Base-by-base conservation (phyloP, 2,888 invertebrate species). In the Acanthopleura granulata region DNA sequence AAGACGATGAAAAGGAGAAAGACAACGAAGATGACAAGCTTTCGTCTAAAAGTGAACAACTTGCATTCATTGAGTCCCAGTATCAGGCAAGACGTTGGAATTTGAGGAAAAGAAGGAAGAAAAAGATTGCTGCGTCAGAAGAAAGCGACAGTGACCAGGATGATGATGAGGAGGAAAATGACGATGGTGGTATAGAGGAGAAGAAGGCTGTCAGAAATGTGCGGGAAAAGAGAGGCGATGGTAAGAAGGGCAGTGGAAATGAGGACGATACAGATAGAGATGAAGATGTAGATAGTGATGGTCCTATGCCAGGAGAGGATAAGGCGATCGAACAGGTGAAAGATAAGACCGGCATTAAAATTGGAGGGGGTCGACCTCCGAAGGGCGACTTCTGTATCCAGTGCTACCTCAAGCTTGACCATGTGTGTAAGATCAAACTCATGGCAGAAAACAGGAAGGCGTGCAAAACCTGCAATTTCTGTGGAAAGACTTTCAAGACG, bases 401-500 rank as follows among this genome's bases (percentile, higher is more conserved):
- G 66, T 66, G 66, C 29, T 66, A 66, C 66, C 29, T 27, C 16
- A 66, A 66, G 25, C 66, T 66, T 3, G 66, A 66, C 66, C 66
- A 66, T 25, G 16, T 16, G 25, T 66, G 66, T 27, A 15, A 16
- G 15, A 66, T 27, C 18, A 22, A 27, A 14, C 27, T 16, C 6
- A 22, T 16, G 29, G 29, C 16, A 22, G 22, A 15, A 3, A 27
- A 66, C 16, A 22, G 25, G 29, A 27, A 27, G 29, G 29, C 15
- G 25, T 27, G 15, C 66, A 66, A 27, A 22, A 66, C 22, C 16
- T 66, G 66, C 25, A 22, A 18, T 25, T 16, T 66, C 16, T 66
- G 66, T 25, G 29, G 25, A 16, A 66, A 27, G 29, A 12, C 29
- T 27, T 66, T 22, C 29, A 66, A 66, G 66, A 66, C 66, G 18